Evolutionary conservation across 1,140 invertebrate genomes (phyloP).

Genomic region (Bilobella aurantiaca): DNA sequence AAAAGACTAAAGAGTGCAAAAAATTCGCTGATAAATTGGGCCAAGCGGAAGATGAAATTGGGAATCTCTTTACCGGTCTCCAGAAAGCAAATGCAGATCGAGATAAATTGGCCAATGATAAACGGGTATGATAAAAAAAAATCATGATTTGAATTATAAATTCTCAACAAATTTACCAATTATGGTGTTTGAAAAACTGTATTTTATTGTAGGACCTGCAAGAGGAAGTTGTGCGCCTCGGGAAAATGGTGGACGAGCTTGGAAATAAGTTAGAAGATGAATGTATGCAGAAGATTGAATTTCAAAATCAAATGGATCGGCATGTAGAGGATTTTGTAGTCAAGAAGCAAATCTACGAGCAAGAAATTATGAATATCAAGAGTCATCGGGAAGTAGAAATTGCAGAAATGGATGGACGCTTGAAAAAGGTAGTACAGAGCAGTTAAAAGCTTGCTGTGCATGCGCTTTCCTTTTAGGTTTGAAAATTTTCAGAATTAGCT

Average conservation of each 20-base stretch:
- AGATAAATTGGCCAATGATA: constrained; percentile 17
- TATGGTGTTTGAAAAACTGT: too few species aligned
- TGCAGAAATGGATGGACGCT: constrained; percentile 43
- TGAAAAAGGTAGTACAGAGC: constrained; percentile 35
- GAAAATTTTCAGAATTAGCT: too few species aligned
- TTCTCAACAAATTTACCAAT: too few species aligned
- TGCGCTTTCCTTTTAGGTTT: too few species aligned
- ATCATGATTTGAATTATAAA: too few species aligned
- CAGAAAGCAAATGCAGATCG: constrained; percentile 21
- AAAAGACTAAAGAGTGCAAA: constrained; percentile 18
- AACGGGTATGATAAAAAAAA: not conserved
- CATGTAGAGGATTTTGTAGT: constrained; percentile 48
- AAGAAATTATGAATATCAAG: constrained; percentile 47
- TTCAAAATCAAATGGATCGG: constrained; percentile 47
- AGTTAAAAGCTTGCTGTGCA: not conserved
- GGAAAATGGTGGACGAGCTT: constrained; percentile 17
- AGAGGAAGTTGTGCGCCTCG: constrained; percentile 23
- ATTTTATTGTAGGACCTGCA: constrained; percentile 19
- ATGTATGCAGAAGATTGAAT: constrained; percentile 45
- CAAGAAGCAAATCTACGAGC: constrained; percentile 42
- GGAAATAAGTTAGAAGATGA: constrained; percentile 44
- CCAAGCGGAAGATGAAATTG: constrained; percentile 20
- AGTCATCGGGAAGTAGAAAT: constrained; percentile 43
- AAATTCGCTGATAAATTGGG: constrained; percentile 20
- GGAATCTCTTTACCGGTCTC: constrained; percentile 12